Evolutionary conservation across 2,888 invertebrate species (phyloP), one percentile per base, ranked within the genome.

Genomic region (Melitaea athalia): DNA sequence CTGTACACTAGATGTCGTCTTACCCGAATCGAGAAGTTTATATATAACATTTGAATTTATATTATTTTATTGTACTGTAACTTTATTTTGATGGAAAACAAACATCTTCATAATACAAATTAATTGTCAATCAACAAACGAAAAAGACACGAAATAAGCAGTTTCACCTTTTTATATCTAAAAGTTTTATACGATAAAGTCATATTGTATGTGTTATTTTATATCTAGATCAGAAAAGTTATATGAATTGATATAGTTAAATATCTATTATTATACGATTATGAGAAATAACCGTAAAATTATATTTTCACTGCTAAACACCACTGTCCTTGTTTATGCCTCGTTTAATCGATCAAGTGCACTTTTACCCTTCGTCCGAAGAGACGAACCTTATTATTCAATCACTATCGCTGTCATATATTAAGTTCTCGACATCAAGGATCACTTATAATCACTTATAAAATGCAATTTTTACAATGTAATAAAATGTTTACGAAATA

Each of bases 1-100:
- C 11, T 49, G 11, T 15, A 17, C 63, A 59, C 53, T 62, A 75
- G 74, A 75, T 73, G 74, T 68, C 74, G 74, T 70, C 38, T 31
- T 47, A 62, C 8, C 42, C 8, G n/a, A 31, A 5, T 52, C 24
- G 24, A 52, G 17, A 24, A 11, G 17, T n/a, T 64, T 14, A 15
- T 12, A 49, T 42, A 24, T 17, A 24, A 24, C 3, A 24, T 2
- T 24, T 24, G 24, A 24, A 24, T 24, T 24, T 24, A 24, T 24
- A 24, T 24, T 24, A 24, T 24, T 24, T 24, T 24, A 24, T 24
- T 24, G 24, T 8, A 31, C n/a, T 31, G 5, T 10, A 42, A 7
- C 24, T 24, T 24, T 24, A 15, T 0, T 49, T 49, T 8, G 7
- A 10, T 10, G 10, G 12, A 17, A 50, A 4, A 50, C 15, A 50